These are phyloP conservation scores for Distichodus sexfasciatus DNA, from an alignment of 2,797 vertebrate genomes.

Conservation along the genomic window DNA sequence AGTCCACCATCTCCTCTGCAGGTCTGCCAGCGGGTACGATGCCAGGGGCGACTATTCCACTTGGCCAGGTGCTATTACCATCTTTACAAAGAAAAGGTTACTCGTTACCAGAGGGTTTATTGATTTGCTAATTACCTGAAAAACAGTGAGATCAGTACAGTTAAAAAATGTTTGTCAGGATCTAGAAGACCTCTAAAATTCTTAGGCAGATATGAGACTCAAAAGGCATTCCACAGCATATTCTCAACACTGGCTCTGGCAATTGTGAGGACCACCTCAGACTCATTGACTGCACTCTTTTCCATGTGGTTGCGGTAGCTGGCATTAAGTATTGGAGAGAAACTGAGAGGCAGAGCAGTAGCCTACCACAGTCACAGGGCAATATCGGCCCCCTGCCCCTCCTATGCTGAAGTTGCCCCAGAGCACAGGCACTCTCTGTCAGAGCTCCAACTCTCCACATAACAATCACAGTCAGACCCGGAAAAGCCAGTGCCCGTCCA, in stretches of 20 bases:
- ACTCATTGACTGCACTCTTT: conserved; percentile 17
- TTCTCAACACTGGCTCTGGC: conserved; percentile 11
- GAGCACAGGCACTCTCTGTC: conserved; percentile 3
- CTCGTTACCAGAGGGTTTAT: not conserved
- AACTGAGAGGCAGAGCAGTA: conserved; percentile 10
- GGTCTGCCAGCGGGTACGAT: conserved; percentile 57
- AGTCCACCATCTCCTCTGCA: conserved; percentile 71
- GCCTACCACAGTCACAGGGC: conserved; percentile 14
- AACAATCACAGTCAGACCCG: conserved; percentile 41
- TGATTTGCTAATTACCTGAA: not conserved
- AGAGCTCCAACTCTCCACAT: conserved; percentile 18
- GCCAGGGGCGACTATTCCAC: conserved; percentile 67
- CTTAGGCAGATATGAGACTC: not conserved
- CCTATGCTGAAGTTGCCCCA: not conserved
- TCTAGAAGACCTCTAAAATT: not conserved
- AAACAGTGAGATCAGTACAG: not conserved
- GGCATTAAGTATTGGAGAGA: conserved; percentile 14
- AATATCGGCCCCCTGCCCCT: not conserved
- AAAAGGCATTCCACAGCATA: conserved; percentile 11
- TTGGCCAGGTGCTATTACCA: conserved; percentile 77
- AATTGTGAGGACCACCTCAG: conserved; percentile 16
- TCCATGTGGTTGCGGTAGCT: conserved; percentile 27
- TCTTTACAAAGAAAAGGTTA: conserved; percentile 60
- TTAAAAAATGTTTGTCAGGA: not conserved
- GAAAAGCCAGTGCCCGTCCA: conserved; percentile 49